Percentiles rank a stretch among this genome's conserved stretches.
phyloP scores from a whole-genome alignment of 2,113 vertebrate species.

The Zapornia atra region DNA sequence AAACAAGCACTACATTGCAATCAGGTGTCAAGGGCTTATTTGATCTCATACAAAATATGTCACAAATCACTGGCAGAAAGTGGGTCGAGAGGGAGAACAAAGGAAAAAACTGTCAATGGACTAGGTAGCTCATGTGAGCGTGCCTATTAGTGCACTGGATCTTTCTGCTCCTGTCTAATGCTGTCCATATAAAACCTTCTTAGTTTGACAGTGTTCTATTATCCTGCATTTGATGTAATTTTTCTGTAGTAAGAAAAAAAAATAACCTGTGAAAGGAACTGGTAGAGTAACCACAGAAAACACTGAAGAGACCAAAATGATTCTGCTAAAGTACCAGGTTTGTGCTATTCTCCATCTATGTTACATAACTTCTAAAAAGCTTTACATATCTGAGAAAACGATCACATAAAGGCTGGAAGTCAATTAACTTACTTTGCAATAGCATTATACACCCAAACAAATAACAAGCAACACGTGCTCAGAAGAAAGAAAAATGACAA shows the following conservation, averaged over 20 bases:
- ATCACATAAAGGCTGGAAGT: neutral
- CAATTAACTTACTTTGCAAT: neutral
- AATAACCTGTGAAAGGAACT: conserved; percentile 36
- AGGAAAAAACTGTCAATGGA: conserved; percentile 88
- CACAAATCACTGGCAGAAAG: conserved; percentile 91
- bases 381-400: neutral
- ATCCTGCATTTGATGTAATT: conserved; percentile 79
- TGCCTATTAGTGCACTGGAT: conserved; percentile 86
- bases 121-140: conserved; percentile 83
- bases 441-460: neutral
- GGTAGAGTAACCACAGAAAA: conserved; percentile 52
- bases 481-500: neutral
- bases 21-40: conserved; percentile 92
- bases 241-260: conserved; percentile 64
- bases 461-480: neutral
- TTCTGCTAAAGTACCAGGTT: neutral
- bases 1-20: conserved; percentile 91
- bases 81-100: conserved; percentile 87
- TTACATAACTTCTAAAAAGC: neutral
- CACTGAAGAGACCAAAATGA: conserved; percentile 26
- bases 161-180: conserved; percentile 74
- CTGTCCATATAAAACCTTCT: conserved; percentile 75
- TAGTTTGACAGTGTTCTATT: conserved; percentile 74
- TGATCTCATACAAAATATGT: conserved; percentile 94
- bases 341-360: neutral